phyloP scores from a whole-genome alignment of 2,113 vertebrate genomes.

The Petrocephalus microphthalmus region DNA sequence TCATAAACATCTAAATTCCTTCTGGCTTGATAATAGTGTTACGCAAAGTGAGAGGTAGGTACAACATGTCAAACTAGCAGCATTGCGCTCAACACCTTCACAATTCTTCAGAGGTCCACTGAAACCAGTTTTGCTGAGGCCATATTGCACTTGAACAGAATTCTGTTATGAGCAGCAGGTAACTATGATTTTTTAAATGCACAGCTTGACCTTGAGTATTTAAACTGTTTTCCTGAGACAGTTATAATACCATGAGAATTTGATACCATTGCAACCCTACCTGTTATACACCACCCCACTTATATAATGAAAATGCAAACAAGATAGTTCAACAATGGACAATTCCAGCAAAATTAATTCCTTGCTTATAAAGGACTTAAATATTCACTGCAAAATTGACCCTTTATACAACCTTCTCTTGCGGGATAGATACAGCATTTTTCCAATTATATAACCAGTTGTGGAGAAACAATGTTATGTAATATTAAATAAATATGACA shows the following conservation, averaged over 20 bases:
- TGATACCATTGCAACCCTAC: neutral
- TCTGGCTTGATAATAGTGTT: neutral
- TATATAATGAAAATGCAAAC: neutral
- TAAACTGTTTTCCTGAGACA: neutral
- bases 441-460: neutral
- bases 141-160: neutral
- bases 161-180: neutral
- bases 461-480: neutral
- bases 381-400: neutral
- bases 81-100: neutral
- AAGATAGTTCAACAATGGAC: neutral
- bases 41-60: neutral
- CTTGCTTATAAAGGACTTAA: neutral
- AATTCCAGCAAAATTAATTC: neutral
- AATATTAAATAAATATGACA: neutral
- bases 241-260: neutral
- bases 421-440: neutral
- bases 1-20: neutral
- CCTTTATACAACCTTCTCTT: neutral
- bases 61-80: neutral
- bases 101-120: neutral
- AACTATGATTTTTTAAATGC: neutral
- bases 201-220: neutral
- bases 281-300: neutral
- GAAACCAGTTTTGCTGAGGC: neutral